A percentile compares a stretch with the other conserved stretches of the same genome.
phyloP scores from a whole-genome alignment of 2,797 vertebrate genomes.

The Oreochromis grahami region DNA sequence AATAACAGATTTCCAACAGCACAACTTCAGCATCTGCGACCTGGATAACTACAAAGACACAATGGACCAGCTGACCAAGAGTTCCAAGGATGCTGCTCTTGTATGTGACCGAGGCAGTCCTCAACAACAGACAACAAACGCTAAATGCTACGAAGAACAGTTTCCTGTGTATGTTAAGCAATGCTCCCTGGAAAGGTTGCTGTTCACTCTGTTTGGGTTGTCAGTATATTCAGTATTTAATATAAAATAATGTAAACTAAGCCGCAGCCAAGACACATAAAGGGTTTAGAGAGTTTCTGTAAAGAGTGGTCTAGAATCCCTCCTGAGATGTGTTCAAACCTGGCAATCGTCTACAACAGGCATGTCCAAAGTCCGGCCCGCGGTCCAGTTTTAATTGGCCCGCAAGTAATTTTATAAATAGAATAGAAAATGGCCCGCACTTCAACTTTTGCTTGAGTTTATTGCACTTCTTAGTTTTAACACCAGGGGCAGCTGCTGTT shows the following conservation, averaged over 20 bases:
- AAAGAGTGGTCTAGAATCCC: background rate
- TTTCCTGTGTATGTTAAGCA: background rate
- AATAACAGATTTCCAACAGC: background rate
- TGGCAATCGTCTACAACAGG: background rate
- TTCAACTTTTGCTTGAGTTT: too few relatives aligned
- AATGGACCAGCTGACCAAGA: rapidly evolving
- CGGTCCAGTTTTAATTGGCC: too few relatives aligned
- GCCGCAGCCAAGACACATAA: background rate
- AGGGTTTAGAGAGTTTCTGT: background rate
- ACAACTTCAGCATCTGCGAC: background rate
- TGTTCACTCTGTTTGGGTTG: background rate
- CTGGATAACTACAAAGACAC: background rate
- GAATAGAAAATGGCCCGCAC: too few relatives aligned
- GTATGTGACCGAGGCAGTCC: rapidly evolving
- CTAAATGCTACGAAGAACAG: background rate
- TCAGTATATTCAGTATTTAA: background rate
- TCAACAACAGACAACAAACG: background rate
- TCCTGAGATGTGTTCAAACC: background rate
- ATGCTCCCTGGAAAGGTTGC: background rate
- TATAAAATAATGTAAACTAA: background rate
- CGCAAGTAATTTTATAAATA: too few relatives aligned
- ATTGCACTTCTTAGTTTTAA: too few relatives aligned
- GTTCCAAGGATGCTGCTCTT: background rate
- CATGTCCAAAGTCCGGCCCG: too few relatives aligned
- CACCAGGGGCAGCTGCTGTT: too few relatives aligned